These are phyloP conservation scores for Papilio dardanus DNA, from an alignment of 1,140 invertebrate species.

Conservation along the genomic window DNA sequence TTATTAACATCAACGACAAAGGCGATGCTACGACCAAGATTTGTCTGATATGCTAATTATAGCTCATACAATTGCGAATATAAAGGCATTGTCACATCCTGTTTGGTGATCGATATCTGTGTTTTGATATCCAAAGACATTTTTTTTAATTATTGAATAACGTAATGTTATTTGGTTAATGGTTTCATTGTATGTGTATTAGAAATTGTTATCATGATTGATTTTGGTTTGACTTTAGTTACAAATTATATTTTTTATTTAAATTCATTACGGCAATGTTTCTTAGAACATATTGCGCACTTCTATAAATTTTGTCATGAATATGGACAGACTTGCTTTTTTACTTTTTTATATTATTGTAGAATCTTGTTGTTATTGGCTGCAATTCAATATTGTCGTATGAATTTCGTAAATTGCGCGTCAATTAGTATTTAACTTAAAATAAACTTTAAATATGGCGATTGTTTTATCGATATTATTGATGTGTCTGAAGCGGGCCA, in stretches of 20 bases:
- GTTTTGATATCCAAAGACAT: background rate
- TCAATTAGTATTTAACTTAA: background rate
- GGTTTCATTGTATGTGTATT: too few relatives aligned
- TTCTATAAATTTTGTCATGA: background rate
- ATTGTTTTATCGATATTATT: slow-evolving; percentile 23
- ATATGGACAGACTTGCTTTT: background rate
- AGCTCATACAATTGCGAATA: background rate
- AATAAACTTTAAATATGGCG: slow-evolving; percentile 21
- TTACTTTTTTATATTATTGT: background rate
- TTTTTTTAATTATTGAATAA: background rate
- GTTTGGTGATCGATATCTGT: background rate
- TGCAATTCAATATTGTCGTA: slow-evolving; percentile 3
- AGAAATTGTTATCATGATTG: too few relatives aligned
- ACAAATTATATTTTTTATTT: too few relatives aligned
- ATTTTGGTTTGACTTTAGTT: too few relatives aligned
- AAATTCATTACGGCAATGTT: too few relatives aligned
- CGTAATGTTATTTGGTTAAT: background rate
- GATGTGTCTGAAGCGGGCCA: slow-evolving; percentile 17
- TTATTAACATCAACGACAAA: slow-evolving; percentile 13
- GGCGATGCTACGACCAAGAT: background rate
- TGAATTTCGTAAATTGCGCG: background rate
- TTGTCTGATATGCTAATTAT: background rate
- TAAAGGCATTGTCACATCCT: background rate
- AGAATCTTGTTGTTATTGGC: background rate
- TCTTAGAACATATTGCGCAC: background rate